Evolutionary conservation across 53 echinoderm and acorn worm species (phyloP), one percentile per base, ranked within the genome.

Genomic region (Actinopyga echinites): DNA sequence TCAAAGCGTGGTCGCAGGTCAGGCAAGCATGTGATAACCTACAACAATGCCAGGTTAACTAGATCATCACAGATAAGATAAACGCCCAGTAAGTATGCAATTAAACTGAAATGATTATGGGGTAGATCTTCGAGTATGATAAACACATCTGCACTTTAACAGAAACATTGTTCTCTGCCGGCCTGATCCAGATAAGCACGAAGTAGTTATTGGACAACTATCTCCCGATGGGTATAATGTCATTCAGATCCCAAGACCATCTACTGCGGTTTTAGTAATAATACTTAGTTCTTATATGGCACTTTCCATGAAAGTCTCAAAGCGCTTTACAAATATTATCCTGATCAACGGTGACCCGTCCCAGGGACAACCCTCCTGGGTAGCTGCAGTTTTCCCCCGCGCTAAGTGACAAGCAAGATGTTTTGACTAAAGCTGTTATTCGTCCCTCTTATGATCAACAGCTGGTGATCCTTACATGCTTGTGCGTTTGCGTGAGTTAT

Each of bases 371-470:
- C n/a, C n/a, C n/a, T n/a, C n/a, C n/a, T n/a, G n/a, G n/a, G n/a
- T n/a, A n/a, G n/a, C n/a, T n/a, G n/a, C n/a, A n/a, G n/a, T n/a
- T n/a, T n/a, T n/a, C n/a, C n/a, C n/a, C n/a, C n/a, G n/a, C n/a
- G n/a, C n/a, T n/a, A n/a, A n/a, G n/a, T n/a, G n/a, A n/a, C n/a
- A n/a, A n/a, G n/a, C n/a, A n/a, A n/a, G n/a, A n/a, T n/a, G n/a
- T n/a, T n/a, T n/a, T n/a, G n/a, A n/a, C n/a, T n/a, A 71, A 15
- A 25, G 71, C 71, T 36, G 34, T 71, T 34, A 71, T 30, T 9
- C 73, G 73, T 43, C 73, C 73, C 24, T 71, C 44, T 37, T 37
- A 38, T 37, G 44, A 37, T 42, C 73, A 71, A 30, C 73, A 71
- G 43, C 40, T 71, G 0, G 15, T 71, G 10, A 71, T 0, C n/a